Evolutionary conservation across 2,113 vertebrate genomes (phyloP).

Genomic region (Tupaia chinensis): DNA sequence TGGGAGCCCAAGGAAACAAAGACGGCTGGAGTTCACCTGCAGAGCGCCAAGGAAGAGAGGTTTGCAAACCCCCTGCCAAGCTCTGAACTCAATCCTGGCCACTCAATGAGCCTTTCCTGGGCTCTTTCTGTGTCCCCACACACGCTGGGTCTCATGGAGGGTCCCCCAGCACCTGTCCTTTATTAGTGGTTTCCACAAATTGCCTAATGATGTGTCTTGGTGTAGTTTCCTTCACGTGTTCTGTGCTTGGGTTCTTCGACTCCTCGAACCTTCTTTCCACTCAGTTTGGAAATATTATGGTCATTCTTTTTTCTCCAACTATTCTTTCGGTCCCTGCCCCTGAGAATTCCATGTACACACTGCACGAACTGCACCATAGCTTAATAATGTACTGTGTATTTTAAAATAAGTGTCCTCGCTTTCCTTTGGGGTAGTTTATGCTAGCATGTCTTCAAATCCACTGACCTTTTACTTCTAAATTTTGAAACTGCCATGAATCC

Average conservation of each 20-base stretch:
- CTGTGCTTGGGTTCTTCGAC: not conserved
- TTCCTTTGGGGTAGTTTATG: not conserved
- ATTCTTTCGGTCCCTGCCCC: not conserved
- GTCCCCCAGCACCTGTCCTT: too few relatives aligned
- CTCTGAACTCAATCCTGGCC: too few relatives aligned
- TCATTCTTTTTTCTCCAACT: not conserved
- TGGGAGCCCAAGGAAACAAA: too few relatives aligned
- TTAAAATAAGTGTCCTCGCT: not conserved
- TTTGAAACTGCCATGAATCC: not conserved
- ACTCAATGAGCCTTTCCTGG: too few relatives aligned
- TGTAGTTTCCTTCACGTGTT: not conserved
- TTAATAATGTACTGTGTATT: not conserved
- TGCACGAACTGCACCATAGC: not conserved
- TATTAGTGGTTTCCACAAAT: not conserved
- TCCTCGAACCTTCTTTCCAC: not conserved
- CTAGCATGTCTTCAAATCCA: not conserved
- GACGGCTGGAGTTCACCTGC: too few relatives aligned
- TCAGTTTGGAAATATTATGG: not conserved
- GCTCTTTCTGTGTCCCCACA: too few relatives aligned
- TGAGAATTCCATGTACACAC: not conserved
- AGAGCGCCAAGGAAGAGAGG: too few relatives aligned
- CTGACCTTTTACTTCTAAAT: not conserved
- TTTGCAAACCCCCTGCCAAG: too few relatives aligned
- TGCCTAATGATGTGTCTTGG: not conserved
- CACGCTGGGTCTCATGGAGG: too few relatives aligned